Percentiles rank a stretch among this genome's conserved stretches.
phyloP scores from a whole-genome alignment of 2,888 invertebrate species.

The Erebia ligea region DNA sequence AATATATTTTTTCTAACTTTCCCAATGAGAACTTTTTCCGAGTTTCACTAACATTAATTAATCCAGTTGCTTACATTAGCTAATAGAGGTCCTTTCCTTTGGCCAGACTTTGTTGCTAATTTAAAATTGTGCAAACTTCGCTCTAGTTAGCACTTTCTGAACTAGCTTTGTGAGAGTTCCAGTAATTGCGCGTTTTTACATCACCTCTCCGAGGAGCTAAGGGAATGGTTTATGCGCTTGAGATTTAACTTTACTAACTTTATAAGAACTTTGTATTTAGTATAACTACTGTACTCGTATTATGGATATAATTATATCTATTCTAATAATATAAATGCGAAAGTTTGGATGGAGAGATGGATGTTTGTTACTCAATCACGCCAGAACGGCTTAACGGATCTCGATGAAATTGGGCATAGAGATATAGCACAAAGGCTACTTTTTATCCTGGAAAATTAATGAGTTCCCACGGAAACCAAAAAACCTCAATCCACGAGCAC shows the following conservation, averaged over 20 bases:
- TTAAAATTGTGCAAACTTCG: constrained; percentile 31
- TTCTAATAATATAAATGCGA: too few species aligned
- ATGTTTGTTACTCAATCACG: too few species aligned
- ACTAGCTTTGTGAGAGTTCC: constrained; percentile 18
- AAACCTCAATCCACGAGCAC: too few species aligned
- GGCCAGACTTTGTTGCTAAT: constrained; percentile 24
- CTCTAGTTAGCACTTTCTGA: constrained; percentile 24
- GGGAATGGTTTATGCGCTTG: constrained; percentile 10
- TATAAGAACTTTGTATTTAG: too few species aligned
- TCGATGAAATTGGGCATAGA: too few species aligned
- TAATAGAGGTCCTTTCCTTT: constrained; percentile 21
- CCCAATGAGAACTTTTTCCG: constrained; percentile 8
- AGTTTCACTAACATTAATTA: constrained; percentile 25
- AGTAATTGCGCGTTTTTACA: constrained; percentile 25
- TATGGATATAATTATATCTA: too few species aligned
- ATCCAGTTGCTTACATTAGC: constrained; percentile 19
- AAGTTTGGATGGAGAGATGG: too few species aligned
- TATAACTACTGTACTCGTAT: too few species aligned
- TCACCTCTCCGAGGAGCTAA: constrained; percentile 9
- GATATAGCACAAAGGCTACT: too few species aligned
- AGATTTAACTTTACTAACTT: constrained; percentile 5
- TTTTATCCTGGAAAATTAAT: too few species aligned
- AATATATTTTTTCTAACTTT: constrained; percentile 9
- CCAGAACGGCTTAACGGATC: too few species aligned
- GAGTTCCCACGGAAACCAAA: too few species aligned